A percentile compares a stretch with the other conserved stretches of the same genome.
Conservation (phyloP, 2,797 vertebrate genomes). For the Paramormyrops hopkinsi region DNA sequence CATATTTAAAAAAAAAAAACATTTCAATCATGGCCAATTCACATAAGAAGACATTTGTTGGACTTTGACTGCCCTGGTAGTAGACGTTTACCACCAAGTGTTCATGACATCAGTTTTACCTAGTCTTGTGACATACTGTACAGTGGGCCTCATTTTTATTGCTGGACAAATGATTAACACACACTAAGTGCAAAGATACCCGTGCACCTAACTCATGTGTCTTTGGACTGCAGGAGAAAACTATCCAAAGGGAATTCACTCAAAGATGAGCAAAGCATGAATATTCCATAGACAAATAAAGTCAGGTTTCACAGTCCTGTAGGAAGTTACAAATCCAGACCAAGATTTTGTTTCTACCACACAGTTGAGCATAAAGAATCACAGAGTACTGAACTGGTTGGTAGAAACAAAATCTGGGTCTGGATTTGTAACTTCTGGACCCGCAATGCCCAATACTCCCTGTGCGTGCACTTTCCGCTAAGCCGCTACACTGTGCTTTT, state of each 20-base stretch:
- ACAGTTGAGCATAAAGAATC: background rate
- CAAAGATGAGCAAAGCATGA: background rate
- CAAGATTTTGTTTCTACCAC: no score
- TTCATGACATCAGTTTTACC: background rate
- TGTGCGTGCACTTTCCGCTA: background rate
- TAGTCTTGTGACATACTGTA: background rate
- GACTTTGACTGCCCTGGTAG: background rate
- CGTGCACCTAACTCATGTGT: background rate
- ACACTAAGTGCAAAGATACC: background rate
- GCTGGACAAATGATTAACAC: background rate
- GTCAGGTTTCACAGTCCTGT: background rate
- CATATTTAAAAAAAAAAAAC: background rate
- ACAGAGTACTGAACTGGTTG: background rate
- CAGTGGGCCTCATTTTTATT: background rate
- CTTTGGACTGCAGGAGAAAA: background rate
- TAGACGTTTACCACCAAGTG: background rate
- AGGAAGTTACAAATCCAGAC: no score
- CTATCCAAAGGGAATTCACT: background rate
- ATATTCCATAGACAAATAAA: background rate
- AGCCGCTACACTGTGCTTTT: background rate
- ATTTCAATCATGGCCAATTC: background rate
- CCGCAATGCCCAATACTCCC: no score
- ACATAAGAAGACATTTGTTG: background rate
- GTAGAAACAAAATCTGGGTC: background rate
- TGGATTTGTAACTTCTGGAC: background rate